Evolutionary conservation across 2,888 invertebrate species (phyloP).

Genomic region (Drosophila fulvimacula): DNA sequence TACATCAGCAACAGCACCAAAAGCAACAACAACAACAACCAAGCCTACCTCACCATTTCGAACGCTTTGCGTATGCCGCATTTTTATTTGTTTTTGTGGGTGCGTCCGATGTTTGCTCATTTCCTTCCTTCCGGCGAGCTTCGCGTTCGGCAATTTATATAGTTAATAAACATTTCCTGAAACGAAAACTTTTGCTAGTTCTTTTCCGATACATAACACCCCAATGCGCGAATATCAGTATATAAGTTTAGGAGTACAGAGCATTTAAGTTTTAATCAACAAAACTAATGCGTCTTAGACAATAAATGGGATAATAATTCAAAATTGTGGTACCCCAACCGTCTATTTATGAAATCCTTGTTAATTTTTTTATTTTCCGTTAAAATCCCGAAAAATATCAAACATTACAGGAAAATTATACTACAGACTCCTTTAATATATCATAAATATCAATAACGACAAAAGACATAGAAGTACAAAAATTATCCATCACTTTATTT

Average conservation of each 20-base stretch:
- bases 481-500: background rate
- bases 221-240: background rate
- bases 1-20: conserved; percentile 36
- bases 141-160: conserved; percentile 70
- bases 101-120: conserved; percentile 73
- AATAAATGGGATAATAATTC: too few species aligned
- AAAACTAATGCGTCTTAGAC: background rate
- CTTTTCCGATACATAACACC: conserved; percentile 28
- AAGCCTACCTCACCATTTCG: conserved; percentile 25
- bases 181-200: conserved; percentile 44
- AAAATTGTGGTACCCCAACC: too few species aligned
- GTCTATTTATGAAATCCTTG: too few species aligned
- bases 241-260: conserved; percentile 2
- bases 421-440: too few species aligned
- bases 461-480: too few species aligned
- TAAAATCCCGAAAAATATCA: too few species aligned
- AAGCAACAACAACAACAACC: conserved; percentile 19
- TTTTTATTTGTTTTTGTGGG: conserved; percentile 70
- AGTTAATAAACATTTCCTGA: conserved; percentile 77
- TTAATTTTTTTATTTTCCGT: too few species aligned
- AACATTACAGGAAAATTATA: too few species aligned
- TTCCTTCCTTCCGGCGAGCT: conserved; percentile 69
- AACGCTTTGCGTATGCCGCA: conserved; percentile 44
- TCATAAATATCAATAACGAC: too few species aligned
- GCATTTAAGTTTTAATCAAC: background rate